Evolutionary conservation across 2,113 vertebrate genomes (phyloP), one percentile per base, ranked within the genome.

Genomic region (Neogobius melanostomus): DNA sequence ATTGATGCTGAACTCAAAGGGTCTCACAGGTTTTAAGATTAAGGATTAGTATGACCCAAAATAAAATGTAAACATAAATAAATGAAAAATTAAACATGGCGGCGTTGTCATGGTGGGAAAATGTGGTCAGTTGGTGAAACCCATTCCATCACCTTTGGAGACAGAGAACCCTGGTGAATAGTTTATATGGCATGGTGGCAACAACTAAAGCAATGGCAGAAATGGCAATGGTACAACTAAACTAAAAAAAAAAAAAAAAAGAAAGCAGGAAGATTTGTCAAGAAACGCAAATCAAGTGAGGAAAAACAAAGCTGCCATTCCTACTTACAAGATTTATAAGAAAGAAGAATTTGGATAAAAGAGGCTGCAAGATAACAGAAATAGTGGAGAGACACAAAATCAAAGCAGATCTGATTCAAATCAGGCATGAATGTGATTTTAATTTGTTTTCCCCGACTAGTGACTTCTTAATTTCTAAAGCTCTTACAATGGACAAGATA

Each of bases 311-410:
- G 94, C 95, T 95, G 95, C 94, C 91, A 91, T 94, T 98, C 96
- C 96, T 97, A 98, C 96, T 98, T 98, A 98, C 96, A 97, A 96
- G 96, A 98, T 96, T 98, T 98, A 97, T 98, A 98, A 98, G 95
- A 98, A 98, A 98, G 96, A 94, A 98, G 96, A 97, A 98, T 98
- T 98, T 98, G 97, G 96, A 98, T 98, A 98, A 98, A 98, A 97
- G 97, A 97, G 96, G 97, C 96, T 98, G 96, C 95, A 97, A 98
- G 96, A 98, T 97, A 98, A 98, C 95, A 97, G 95, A 98, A 97
- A 98, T 98, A 97, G 95, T 92, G 90, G 95, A 96, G 95, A 95
- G 95, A 98, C 94, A 96, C 91, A 97, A 97, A 91, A 98, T 98
- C 96, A 98, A 98, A 98, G 95, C 95, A 97, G 92, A 96, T 95